Evolutionary conservation across 1,140 invertebrate genomes (phyloP).

Genomic region (Ctenoplectra terminalis): DNA sequence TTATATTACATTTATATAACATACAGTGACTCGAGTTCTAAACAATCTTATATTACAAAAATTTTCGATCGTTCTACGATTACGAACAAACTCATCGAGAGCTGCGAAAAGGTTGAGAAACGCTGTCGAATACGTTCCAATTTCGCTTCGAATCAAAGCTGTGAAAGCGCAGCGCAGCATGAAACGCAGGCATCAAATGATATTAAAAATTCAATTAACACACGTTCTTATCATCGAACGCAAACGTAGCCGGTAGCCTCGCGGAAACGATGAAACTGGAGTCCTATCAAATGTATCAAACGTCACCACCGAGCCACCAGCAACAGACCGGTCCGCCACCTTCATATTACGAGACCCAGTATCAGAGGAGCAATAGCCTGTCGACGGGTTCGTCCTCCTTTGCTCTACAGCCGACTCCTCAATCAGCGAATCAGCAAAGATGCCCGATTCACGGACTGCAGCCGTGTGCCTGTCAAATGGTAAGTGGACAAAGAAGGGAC

Average conservation of each 20-base stretch:
- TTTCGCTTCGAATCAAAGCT: neutral
- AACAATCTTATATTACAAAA: too few species aligned
- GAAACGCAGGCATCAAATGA: neutral
- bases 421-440: slow-evolving; percentile 80
- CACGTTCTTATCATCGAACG: slow-evolving; percentile 21
- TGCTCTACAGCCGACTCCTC: slow-evolving; percentile 80
- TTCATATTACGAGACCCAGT: slow-evolving; percentile 81
- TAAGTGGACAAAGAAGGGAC: slow-evolving; percentile 59
- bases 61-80: too few species aligned
- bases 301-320: slow-evolving; percentile 77
- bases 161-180: neutral
- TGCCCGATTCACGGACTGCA: slow-evolving; percentile 86
- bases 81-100: too few species aligned
- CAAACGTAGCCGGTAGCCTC: slow-evolving; percentile 87
- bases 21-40: too few species aligned
- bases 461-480: slow-evolving; percentile 84
- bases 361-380: slow-evolving; percentile 81
- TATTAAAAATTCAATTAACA: neutral
- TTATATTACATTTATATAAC: too few species aligned
- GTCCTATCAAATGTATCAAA: slow-evolving; percentile 84
- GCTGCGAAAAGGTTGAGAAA: too few species aligned
- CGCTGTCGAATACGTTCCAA: neutral
- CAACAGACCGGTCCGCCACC: slow-evolving; percentile 84
- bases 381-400: slow-evolving; percentile 81
- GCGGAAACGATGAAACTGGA: slow-evolving; percentile 93